Evolutionary conservation across 2,113 vertebrate species (phyloP).

Genomic region (Mus musculus): GRCm39 chr14:49263501-49264000

Average conservation of each 20-base stretch:
- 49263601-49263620: background rate
- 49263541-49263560: background rate
- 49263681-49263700: background rate
- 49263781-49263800: background rate
- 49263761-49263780: constrained; percentile 3
- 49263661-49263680: background rate
- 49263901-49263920: background rate
- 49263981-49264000: constrained; percentile 13
- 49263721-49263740: constrained; percentile 1
- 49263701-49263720: background rate
- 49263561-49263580: background rate
- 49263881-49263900: background rate
- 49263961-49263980: constrained; percentile 27
- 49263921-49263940: background rate
- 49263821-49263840: background rate
- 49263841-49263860: background rate
- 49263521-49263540: background rate
- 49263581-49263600: background rate
- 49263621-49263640: background rate
- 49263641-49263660: background rate
- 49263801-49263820: background rate
- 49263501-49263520: background rate
- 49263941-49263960: background rate
- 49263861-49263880: too few relatives aligned
- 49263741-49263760: background rate